Evolutionary conservation across 2,797 vertebrate species (phyloP), one percentile per base, ranked within the genome.

Genomic region (Diceros bicornis): DNA sequence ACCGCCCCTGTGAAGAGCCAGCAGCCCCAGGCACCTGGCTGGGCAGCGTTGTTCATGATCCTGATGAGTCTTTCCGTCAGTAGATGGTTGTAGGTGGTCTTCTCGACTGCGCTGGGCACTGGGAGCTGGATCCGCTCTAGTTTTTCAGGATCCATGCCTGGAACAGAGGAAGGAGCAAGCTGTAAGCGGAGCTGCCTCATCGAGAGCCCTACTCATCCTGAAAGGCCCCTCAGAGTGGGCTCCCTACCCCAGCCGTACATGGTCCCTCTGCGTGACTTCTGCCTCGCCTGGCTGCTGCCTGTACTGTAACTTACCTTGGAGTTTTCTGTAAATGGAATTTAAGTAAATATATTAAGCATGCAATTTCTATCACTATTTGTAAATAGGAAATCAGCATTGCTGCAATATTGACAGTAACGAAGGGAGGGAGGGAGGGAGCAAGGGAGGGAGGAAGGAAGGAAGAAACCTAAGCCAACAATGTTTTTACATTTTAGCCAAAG

Each of bases 71-170:
- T 98, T 96, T 99, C 99, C 0, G 99, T 99, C 82, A 99, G 99
- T 3, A 99, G 99, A 44, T 99, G 99, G 93, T 99, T 99, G 98
- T 99, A 99, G 0, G 98, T 98, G 96, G 97, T 99, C 97, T 98
- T 99, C 98, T 99, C 99, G 85, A 99, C 98, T 1, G 91, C 98
- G 71, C 99, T 98, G 16, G 99, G 99, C 66, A 99, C 99, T 0
- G 99, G 99, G 89, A 99, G 98, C 98, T 99, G 99, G 96, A 99
- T 99, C 96, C 99, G 99, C 97, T 99, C 99, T 91, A 99, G 98
- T 29, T 99, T 99, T 83, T 99, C 99, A 3, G 99, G 97, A 98
- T 99, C 99, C 98, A 99, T 99, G 97, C 99, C 99, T 99, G 83
- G 25, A 64, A 81, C 0, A 7, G 69, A 86, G 25, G 57, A 92